Evolutionary conservation across 2,888 invertebrate genomes (phyloP), one percentile per base, ranked within the genome.

Genomic region (Rhagonycha fulva): DNA sequence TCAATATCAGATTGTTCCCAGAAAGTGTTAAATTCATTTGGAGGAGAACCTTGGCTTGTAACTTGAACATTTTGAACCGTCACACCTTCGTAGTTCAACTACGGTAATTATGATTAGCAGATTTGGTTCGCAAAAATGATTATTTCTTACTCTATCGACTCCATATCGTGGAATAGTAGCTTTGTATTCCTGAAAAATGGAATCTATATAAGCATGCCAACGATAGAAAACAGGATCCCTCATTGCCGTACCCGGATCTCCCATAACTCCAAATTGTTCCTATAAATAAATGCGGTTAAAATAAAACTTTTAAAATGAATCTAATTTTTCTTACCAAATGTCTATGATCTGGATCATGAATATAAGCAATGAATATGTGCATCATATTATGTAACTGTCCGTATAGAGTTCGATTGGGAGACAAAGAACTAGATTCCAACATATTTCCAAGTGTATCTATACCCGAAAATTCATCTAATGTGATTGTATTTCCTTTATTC

Each of bases 181-280:
- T 87, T 96, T 96, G 87, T 93, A 93, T 79, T 92, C 90, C 81
- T 92, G 91, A 90, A 96, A 96, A 30, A 96, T 88, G 81, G 94
- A 93, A 82, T 96, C 94, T 24, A 96, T 89, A 85, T 92, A 94
- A 0, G 93, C 91, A 84, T 96, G 96, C 94, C 94, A 96, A 84
- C 94, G 92, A 88, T 96, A 96, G 89, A 96, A 96, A 14, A 94
- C 88, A 0, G 96, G 96, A 87, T 96, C 96, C 2, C 96, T 90
- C 95, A 96, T 96, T 0, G 96, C 94, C 0, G 95, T 95, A 0
- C 95, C 91, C 0, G 94, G 92, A 84, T 96, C 96, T 0, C 95
- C 95, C 91, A 96, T 96, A 28, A 95, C 93, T 62, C 94, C 93
- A 83, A 94, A 94, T 68, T 91, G 91, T 88, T 96, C 96, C 93